Percentiles rank a stretch among this genome's conserved stretches.
Conservation (phyloP, 2,797 vertebrate genomes). For the Mormyrops attenuatus region DNA sequence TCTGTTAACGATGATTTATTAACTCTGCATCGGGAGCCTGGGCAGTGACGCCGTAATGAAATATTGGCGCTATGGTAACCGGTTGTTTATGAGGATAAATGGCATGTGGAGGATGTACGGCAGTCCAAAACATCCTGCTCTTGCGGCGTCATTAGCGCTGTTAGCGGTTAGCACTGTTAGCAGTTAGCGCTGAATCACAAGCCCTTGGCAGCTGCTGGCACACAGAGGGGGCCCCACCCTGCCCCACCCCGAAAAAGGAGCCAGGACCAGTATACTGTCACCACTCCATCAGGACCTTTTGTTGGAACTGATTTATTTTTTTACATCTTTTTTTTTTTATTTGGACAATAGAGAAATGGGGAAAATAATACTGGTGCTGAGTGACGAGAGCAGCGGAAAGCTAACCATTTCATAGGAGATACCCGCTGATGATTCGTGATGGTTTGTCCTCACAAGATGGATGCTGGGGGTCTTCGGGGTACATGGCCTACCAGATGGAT, state of each 20-base stretch:
- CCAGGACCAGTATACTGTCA: not conserved
- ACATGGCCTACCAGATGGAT: not conserved
- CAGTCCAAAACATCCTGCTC: not conserved
- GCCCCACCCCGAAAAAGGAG: not conserved
- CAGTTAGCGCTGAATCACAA: not conserved
- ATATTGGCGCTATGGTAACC: constrained; percentile 28
- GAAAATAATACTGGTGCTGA: not conserved
- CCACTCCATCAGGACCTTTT: not conserved
- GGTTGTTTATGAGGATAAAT: constrained; percentile 16
- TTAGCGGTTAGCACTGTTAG: not conserved
- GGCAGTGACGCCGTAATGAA: constrained; percentile 30
- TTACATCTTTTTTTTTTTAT: not conserved
- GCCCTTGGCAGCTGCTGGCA: not conserved
- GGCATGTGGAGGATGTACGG: not conserved
- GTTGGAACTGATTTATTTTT: not conserved
- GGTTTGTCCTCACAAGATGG: not conserved
- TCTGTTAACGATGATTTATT: constrained; percentile 45
- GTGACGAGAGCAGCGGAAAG: not conserved
- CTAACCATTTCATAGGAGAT: not conserved
- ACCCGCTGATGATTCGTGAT: not conserved
- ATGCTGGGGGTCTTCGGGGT: not conserved
- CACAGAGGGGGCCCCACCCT: not conserved
- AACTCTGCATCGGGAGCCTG: constrained; percentile 34
- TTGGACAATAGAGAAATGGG: not conserved
- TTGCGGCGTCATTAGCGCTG: not conserved